Conservation (phyloP, 2,113 vertebrate genomes). For the Rhinogobius similis region DNA sequence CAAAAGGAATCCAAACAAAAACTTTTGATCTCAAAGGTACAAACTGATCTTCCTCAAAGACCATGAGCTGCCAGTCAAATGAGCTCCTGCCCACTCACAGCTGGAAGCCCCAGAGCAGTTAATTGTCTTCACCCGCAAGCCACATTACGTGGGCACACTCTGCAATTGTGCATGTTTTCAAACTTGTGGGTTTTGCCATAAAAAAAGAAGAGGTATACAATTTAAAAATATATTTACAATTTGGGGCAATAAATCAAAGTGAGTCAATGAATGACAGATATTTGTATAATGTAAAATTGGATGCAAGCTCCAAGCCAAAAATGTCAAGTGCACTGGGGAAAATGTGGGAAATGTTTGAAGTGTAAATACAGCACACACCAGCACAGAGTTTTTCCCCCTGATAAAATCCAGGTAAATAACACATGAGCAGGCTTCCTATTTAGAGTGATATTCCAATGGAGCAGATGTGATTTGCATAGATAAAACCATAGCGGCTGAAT, state of each 20-base stretch:
- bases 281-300: slow-evolving; percentile 22
- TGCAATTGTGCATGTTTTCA: background rate
- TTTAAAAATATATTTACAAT: slow-evolving; percentile 10
- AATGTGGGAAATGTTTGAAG: slow-evolving; percentile 64
- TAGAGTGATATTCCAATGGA: slow-evolving; percentile 59
- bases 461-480: slow-evolving; percentile 41
- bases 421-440: slow-evolving; percentile 53
- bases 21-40: slow-evolving; percentile 9
- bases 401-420: slow-evolving; percentile 69
- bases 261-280: slow-evolving; percentile 2
- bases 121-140: slow-evolving; percentile 12
- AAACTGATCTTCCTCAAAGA: slow-evolving; percentile 1
- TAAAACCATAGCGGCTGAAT: slow-evolving; percentile 17
- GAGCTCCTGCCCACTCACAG: slow-evolving; percentile 9
- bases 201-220: background rate
- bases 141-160: background rate
- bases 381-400: slow-evolving; percentile 56
- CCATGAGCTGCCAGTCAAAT: slow-evolving; percentile 23
- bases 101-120: slow-evolving; percentile 10
- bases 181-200: background rate
- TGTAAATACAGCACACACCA: slow-evolving; percentile 62
- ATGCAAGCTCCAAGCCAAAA: slow-evolving; percentile 19
- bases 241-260: background rate
- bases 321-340: slow-evolving; percentile 18
- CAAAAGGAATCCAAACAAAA: slow-evolving; percentile 5